Base-by-base conservation (phyloP, 1,140 invertebrate genomes). In the Arion vulgaris region DNA sequence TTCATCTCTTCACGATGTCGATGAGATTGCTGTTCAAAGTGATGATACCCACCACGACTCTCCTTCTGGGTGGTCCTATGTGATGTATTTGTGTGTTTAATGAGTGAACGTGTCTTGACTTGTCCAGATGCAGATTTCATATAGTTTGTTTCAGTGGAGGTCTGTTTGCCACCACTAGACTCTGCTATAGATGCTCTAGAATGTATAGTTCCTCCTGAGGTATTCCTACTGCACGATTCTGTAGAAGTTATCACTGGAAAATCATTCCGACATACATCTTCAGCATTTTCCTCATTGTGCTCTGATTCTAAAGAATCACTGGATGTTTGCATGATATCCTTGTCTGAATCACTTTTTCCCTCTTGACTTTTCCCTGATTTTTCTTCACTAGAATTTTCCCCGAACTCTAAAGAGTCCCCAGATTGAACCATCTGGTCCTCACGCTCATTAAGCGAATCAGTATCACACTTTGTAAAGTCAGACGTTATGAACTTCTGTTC, bases 241-340 rank as follows among this genome's bases (percentile, higher is more conserved):
- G 88, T 84, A 26, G 89, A 89, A n/a, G 86, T 85, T 71, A 87
- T 86, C 88, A 91, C 89, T 17, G 86, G 74, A 80, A 84, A 88
- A 57, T 85, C 83, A 19, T 85, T 81, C 62, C 83, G 85, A 36
- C 82, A 69, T 38, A 80, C 79, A 71, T 85, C 84, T 62, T 0
- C 17, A 7, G 93, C 84, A 75, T 87, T 86, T 66, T 94, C 93
- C 87, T 94, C 93, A 5, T 86, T 73, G 15, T 84, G 84, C 66
- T 89, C 93, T 0, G 94, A 66, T 85, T 95, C 95, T 23, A 95
- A 86, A 0, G 94, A 95, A 88, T 95, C 95, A 4, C 94, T 94
- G 53, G 94, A 94, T 0, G 94, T 93, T 51, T 94, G 79, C 88
- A 90, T 89, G 5, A 85, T 73, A n/a, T 84, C 79, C 23, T 57